Base-by-base conservation (phyloP, 2,797 vertebrate species). In the Mus spretus region DNA sequence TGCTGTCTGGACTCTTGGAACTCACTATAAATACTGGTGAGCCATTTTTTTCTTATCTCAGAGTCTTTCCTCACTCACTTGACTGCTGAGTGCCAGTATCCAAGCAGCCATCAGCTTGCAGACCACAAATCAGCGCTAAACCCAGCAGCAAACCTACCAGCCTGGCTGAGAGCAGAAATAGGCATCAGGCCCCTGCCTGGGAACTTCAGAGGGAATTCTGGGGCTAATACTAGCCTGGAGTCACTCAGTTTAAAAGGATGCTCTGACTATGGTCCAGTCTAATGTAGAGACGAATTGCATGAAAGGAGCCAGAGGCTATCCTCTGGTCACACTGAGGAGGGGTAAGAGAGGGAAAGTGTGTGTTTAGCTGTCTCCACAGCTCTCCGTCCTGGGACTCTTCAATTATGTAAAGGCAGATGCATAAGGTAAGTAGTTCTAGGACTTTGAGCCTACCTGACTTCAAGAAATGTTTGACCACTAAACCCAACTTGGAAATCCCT, bases 81-180 rank as follows among this genome's bases (percentile, higher is more conserved):
- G 7, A 61, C 90, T 98, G 94, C 96, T 92, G 14, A 72, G 89
- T 98, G 94, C 96, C 95, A 96, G 82, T 78, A 72, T 77, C 78
- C 91, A 90, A 95, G 81, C 22, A 87, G 80, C 93, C 74, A 72
- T 97, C 95, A 90, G 37, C 55, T 95, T 77, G 61, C 95, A 98
- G 97, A 53, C 88, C 95, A 89, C 97, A 97, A 95, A 97, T 98
- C 97, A 97, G 93, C 86, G 89, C 86, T 95, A 89, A 94, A 92
- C 65, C 67, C 0, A 1, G 83, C 59, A 97, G 95, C 63, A 87
- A 91, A 79, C 80, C 90, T 34, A 17, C 6, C n/a, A 81, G 75
- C 65, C 67, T 80, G 72, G 78, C 75, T 84, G 47, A 50, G 94
- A 91, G 92, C 26, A 15, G 90, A 93, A 89, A 59, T 31, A 94